Conservation (phyloP, 2,113 vertebrate species). For the Naja naja region DNA sequence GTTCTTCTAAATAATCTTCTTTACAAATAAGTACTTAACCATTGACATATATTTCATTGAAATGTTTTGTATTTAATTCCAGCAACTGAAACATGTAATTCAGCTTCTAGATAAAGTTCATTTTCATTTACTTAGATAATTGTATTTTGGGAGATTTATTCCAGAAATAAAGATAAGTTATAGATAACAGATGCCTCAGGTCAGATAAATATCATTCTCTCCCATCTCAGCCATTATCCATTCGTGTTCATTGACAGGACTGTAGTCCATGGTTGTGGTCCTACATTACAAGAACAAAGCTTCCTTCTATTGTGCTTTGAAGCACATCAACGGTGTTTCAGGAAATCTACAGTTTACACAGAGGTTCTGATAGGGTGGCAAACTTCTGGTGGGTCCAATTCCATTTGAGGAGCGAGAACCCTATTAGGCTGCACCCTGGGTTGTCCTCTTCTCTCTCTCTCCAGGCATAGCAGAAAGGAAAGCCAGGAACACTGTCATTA, state of each 20-base stretch:
- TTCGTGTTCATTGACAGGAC: conserved; percentile 24
- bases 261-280: conserved; percentile 48
- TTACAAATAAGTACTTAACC: neutral
- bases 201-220: conserved; percentile 37
- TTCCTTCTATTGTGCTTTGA: conserved; percentile 29
- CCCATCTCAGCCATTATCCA: neutral
- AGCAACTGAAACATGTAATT: conserved; percentile 9
- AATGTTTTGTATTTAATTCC: conserved; percentile 36
- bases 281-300: conserved; percentile 28
- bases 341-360: neutral
- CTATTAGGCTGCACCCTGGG: neutral
- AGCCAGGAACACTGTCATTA: neutral
- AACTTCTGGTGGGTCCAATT: neutral
- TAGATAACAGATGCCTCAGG: conserved; percentile 42
- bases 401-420: neutral
- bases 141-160: conserved; percentile 39
- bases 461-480: neutral
- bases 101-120: conserved; percentile 29
- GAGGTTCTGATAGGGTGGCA: neutral
- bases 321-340: conserved; percentile 22
- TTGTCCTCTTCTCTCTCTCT: neutral
- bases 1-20: neutral
- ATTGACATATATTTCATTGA: neutral
- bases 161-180: conserved; percentile 50
- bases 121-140: conserved; percentile 30